Percentiles rank a stretch among this genome's conserved stretches.
These are phyloP conservation scores for Mugil cephalus DNA, from an alignment of 2,113 vertebrate genomes.

Conservation along the genomic window DNA sequence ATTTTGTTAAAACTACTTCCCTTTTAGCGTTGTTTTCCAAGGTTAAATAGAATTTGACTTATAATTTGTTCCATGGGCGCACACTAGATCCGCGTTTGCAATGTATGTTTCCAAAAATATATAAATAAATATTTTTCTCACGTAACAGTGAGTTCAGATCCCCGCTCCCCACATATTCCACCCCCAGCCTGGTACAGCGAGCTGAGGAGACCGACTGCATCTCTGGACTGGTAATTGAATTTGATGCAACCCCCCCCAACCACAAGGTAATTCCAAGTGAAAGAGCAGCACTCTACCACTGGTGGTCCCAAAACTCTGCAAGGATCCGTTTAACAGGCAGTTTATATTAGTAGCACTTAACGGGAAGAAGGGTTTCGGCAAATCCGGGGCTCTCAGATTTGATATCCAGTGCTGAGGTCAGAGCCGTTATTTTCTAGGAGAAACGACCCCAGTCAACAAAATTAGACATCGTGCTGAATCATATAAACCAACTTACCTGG, in stretches of 20 bases:
- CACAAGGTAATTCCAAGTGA: slow-evolving; percentile 75
- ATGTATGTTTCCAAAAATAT: background rate
- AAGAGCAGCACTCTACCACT: slow-evolving; percentile 72
- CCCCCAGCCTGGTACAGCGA: slow-evolving; percentile 38
- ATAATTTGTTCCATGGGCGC: slow-evolving; percentile 3
- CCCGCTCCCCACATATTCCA: slow-evolving; percentile 15
- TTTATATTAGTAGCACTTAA: slow-evolving; percentile 80
- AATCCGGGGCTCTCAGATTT: slow-evolving; percentile 31
- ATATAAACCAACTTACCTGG: background rate
- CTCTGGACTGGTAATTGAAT: slow-evolving; percentile 75
- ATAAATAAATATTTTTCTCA: background rate
- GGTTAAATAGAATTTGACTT: slow-evolving; percentile 13
- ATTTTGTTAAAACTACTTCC: slow-evolving; percentile 6
- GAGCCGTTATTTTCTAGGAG: background rate
- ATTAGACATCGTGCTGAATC: background rate
- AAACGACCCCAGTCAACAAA: slow-evolving; percentile 1
- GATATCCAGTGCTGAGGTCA: slow-evolving; percentile 48
- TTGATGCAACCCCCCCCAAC: slow-evolving; percentile 65
- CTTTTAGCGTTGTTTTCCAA: background rate
- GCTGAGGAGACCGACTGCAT: background rate
- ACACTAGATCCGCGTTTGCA: background rate
- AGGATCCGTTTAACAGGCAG: slow-evolving; percentile 74
- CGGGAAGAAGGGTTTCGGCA: slow-evolving; percentile 60
- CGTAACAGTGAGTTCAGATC: too few relatives aligned
- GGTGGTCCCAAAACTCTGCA: slow-evolving; percentile 77